Evolutionary conservation across 2,888 invertebrate genomes (phyloP).

Genomic region (Steinernema scapterisci): DNA sequence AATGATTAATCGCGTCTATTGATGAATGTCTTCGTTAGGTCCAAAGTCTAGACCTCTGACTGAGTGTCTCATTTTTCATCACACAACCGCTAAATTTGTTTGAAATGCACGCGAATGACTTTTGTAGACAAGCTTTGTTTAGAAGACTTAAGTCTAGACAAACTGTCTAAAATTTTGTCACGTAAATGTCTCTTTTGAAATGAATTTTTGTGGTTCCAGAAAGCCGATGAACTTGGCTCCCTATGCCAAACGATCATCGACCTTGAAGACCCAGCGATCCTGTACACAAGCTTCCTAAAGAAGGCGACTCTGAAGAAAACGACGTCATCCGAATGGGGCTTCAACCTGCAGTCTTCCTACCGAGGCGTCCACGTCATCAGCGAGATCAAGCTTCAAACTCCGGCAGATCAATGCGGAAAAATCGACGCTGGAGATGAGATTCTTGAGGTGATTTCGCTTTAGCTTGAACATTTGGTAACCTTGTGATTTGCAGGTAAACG

Average conservation of each 20-base stretch:
- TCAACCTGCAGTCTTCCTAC: constrained; percentile 84
- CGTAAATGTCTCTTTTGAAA: too few species aligned
- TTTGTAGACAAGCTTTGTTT: too few species aligned
- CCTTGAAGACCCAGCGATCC: constrained; percentile 83
- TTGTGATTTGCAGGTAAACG: constrained; percentile 41
- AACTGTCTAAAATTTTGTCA: too few species aligned
- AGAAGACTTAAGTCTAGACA: too few species aligned
- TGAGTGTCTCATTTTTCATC: too few species aligned
- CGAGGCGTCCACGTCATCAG: constrained; percentile 80
- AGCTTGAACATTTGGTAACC: background rate
- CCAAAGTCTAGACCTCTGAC: too few species aligned
- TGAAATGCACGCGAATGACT: too few species aligned
- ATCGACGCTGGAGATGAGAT: constrained; percentile 96
- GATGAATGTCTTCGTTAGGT: too few species aligned
- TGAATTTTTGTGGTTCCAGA: constrained; percentile 72
- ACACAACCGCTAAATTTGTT: too few species aligned
- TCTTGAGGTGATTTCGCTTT: constrained; percentile 38
- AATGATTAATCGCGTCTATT: too few species aligned
- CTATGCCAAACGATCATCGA: constrained; percentile 83
- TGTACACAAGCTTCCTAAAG: constrained; percentile 89
- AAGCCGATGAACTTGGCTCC: constrained; percentile 75
- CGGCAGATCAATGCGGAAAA: constrained; percentile 87
- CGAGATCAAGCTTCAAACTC: constrained; percentile 86
- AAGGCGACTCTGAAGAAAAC: constrained; percentile 77
- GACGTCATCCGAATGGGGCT: constrained; percentile 81